Evolutionary conservation across 92 coral and sea anemone species (phyloP), one percentile per base, ranked within the genome.

Genomic region (Parazoanthus atlanticus): DNA sequence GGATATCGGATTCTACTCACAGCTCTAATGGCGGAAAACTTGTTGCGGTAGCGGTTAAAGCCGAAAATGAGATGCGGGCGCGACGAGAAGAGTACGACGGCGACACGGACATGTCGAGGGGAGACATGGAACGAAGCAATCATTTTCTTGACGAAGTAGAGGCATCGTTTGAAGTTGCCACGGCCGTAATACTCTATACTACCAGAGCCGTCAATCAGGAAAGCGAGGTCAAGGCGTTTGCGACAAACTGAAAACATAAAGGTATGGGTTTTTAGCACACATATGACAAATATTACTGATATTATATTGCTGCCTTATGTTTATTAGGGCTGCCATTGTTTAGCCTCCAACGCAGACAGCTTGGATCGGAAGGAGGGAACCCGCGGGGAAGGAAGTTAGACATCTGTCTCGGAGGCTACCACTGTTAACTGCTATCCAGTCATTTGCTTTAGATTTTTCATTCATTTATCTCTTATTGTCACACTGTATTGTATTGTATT

Each of bases 181-280:
- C 89, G 89, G 65, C 95, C 94, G 70, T 66, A 64, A 25, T 88
- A 69, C 30, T 86, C 85, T 40, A 94, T 91, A 70, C 96, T 94
- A 17, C 95, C 95, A 41, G 96, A 94, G 31, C 96, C 96, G 46
- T 94, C 96, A 77, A 94, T 77, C 72, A 94, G 74, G 85, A 94
- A 90, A 47, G 86, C 91, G 40, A 94, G 85, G 32, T 94, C 96
- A 16, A 94, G 79, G 8, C 90, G 90, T 70, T 32, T 89, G 25
- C 77, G 66, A 52, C 94, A 92, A 13, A 86, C 94, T 92, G 73
- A 52, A 82, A 25, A 58, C 32, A 54, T 10, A 58, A 72, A 12
- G 76, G 34, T 29, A 28, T 0, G 76, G 25, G 38, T 72, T 30
- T 29, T n/a, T 8, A 11, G 38, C 76, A 26, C 23, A 16, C 21